Conservation (phyloP, 2,888 invertebrate species). For the Lepidocyrtoides sp. region DNA sequence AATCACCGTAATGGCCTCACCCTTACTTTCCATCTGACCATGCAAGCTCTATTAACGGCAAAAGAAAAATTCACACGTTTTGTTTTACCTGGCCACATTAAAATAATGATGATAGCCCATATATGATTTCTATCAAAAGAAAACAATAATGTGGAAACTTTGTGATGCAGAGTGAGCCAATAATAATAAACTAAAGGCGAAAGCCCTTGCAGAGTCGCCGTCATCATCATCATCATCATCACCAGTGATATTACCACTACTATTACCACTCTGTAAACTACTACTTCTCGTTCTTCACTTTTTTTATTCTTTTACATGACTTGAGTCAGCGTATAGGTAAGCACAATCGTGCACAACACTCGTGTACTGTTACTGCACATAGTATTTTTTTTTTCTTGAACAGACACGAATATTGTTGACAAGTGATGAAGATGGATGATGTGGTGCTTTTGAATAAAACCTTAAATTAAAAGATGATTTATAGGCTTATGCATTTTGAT, state of each 20-base stretch:
- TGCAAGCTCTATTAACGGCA: background rate
- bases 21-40: background rate
- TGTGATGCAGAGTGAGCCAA: background rate
- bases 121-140: background rate
- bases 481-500: constrained; percentile 77
- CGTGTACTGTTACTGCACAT: constrained; percentile 15
- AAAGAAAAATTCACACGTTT: background rate
- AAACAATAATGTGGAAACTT: constrained; percentile 4
- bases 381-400: constrained; percentile 46
- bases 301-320: background rate
- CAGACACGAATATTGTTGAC: constrained; percentile 76
- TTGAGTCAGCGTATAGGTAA: background rate
- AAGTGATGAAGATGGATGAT: constrained; percentile 79
- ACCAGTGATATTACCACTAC: background rate
- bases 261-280: background rate
- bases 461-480: constrained; percentile 79
- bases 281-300: no score
- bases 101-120: background rate
- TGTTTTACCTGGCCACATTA: background rate
- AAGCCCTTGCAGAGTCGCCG: background rate
- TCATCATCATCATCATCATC: constrained; percentile 38
- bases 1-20: background rate
- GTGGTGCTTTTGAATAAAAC: constrained; percentile 76
- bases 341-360: constrained; percentile 29
- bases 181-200: constrained; percentile 6